Conservation (phyloP, 2,888 invertebrate genomes). For the Athetis lepigone region DNA sequence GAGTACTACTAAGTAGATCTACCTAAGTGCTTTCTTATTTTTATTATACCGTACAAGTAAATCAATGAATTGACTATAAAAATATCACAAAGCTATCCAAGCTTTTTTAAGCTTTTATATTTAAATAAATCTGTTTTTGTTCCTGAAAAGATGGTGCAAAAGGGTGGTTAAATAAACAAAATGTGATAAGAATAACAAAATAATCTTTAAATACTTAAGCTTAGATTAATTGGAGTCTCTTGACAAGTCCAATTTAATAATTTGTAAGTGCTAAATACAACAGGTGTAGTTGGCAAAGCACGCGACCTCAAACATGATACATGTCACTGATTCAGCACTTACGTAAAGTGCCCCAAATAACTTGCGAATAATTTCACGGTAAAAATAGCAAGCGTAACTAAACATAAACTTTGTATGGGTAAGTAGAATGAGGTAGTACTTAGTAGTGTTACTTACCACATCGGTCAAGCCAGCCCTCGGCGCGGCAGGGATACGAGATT, state of each 20-base stretch:
- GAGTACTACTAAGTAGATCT: too few species aligned
- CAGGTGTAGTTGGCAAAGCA: slow-evolving; percentile 63
- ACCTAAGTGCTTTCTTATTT: neutral
- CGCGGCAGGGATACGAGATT: slow-evolving; percentile 86
- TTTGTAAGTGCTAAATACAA: slow-evolving; percentile 16
- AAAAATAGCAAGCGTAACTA: slow-evolving; percentile 68
- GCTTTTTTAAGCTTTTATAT: too few species aligned
- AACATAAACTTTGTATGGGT: slow-evolving; percentile 26
- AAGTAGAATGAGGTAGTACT: neutral
- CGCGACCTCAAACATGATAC: slow-evolving; percentile 68
- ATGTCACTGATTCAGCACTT: slow-evolving; percentile 79
- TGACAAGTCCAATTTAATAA: neutral
- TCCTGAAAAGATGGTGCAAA: neutral
- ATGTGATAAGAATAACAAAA: neutral
- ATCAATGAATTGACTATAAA: too few species aligned
- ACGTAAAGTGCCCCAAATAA: slow-evolving; percentile 84
- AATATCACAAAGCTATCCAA: too few species aligned
- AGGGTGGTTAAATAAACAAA: neutral
- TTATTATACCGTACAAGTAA: too few species aligned
- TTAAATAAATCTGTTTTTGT: neutral
- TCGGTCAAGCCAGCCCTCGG: slow-evolving; percentile 87
- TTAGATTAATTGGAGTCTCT: neutral
- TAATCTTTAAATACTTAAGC: neutral
- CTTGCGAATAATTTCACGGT: slow-evolving; percentile 72
- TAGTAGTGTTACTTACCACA: slow-evolving; percentile 78